Base-by-base conservation (phyloP, 2,113 vertebrate genomes). In the Camelus bactrianus region DNA sequence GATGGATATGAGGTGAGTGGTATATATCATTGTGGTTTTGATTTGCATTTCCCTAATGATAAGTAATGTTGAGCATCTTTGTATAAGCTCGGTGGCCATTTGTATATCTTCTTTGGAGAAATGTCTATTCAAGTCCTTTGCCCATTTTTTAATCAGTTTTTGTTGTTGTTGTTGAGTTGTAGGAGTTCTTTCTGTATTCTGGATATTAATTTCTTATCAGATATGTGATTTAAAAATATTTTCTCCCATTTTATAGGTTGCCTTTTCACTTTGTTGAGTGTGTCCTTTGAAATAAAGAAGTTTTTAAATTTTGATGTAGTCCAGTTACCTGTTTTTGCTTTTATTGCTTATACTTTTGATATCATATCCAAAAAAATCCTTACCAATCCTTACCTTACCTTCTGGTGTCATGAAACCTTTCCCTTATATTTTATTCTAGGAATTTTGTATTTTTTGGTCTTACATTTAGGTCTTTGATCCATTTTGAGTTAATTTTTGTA, bases 81-180 rank as follows among this genome's bases (percentile, higher is more conserved):
- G 14, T 65, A 54, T 62, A 38, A 19, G 38, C 16, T 56, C 86
- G 24, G 67, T 93, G 50, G 30, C 11, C 30, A 48, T 75, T 46
- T 85, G 19, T 70, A 56, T 10, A 69, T 67, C 64, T 60, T 91
- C 88, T 54, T 84, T 79, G 60, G 60, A 93, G 70, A 85, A 85
- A 32, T 48, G 20, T 75, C 86, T 73, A 15, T 88, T 46, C 30
- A 35, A 92, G 58, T 54, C 28, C 28, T 76, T 76, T 76, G 48
- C 48, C 48, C 32, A 76, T 76, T 93, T 93, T 76, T 14, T 24
- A 52, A 48, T 73, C 35, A n/a, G 10, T 6, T 65, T 70, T 70
- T 54, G 8, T 17, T 92, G 28, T 48, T 81, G 24, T 52, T 92
- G 48, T 69, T 58, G 73, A 56, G 10, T 79, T 86, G 8, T 86